Conservation (phyloP, 2,113 vertebrate genomes). For the Cavia porcellus region DNA sequence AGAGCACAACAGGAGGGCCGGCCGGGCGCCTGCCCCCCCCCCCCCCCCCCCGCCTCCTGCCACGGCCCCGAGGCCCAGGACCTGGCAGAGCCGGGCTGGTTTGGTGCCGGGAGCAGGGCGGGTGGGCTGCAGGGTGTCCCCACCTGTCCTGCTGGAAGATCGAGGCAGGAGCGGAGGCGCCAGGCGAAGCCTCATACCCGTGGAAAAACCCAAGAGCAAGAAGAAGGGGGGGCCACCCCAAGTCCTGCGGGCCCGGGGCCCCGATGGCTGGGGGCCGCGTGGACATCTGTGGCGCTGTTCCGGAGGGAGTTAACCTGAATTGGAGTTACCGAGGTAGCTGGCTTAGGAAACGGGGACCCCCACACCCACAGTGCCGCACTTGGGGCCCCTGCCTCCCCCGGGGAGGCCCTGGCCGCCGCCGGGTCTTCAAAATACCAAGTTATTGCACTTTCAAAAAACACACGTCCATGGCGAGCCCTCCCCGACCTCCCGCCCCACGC, state of each 20-base stretch:
- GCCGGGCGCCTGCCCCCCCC: not conserved
- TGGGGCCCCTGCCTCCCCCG: conserved; percentile 44
- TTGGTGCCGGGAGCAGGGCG: not conserved
- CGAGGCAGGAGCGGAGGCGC: not conserved
- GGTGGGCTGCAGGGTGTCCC: not conserved
- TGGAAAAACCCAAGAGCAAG: conserved; percentile 72
- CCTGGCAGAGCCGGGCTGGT: not conserved
- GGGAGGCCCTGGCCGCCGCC: conserved; percentile 80
- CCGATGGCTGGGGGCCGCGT: not conserved
- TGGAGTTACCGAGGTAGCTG: conserved; percentile 92
- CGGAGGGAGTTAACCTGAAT: conserved; percentile 89
- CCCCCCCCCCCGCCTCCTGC: not conserved
- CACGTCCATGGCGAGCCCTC: conserved; percentile 85
- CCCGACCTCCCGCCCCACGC: conserved; percentile 28
- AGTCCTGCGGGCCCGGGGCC: not conserved
- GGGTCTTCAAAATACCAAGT: conserved; percentile 87
- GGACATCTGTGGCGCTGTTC: conserved; percentile 63
- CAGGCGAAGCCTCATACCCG: conserved; percentile 54
- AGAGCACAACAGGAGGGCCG: not conserved
- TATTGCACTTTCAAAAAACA: conserved; percentile 90
- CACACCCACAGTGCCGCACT: conserved; percentile 61
- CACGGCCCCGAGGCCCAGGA: not conserved
- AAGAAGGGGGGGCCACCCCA: conserved; percentile 36
- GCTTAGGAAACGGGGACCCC: conserved; percentile 87
- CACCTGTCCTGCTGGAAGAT: conserved; percentile 65